phyloP scores from a whole-genome alignment of 2,888 invertebrate genomes.

The Chromoteleia sp. region DNA sequence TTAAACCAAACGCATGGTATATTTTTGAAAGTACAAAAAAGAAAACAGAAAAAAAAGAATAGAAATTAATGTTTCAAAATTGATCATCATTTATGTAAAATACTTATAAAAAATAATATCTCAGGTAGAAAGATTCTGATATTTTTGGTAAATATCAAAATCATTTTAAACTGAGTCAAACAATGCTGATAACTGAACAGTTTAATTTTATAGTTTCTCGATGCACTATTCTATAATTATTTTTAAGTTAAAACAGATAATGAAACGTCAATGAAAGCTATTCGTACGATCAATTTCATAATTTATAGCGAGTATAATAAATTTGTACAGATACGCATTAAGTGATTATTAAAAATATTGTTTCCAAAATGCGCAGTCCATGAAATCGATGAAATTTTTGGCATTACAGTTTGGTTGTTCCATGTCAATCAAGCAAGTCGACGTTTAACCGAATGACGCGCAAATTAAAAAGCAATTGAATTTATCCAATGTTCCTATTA shows the following conservation, averaged over 20 bases:
- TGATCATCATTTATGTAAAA: background rate
- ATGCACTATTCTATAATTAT: background rate
- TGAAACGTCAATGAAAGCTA: background rate
- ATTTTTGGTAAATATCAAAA: no score
- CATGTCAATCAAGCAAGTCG: conserved; percentile 29
- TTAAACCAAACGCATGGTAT: background rate
- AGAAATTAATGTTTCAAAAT: background rate
- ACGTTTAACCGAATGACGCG: background rate
- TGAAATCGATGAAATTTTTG: conserved; percentile 71
- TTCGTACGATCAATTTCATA: background rate
- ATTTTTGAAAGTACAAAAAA: background rate
- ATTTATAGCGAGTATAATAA: conserved; percentile 36
- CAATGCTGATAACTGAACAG: background rate
- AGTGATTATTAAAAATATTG: conserved; percentile 60
- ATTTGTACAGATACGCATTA: conserved; percentile 75
- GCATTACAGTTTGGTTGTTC: conserved; percentile 47
- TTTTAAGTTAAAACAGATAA: background rate
- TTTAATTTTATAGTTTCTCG: background rate
- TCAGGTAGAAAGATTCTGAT: no score
- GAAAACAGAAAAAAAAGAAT: background rate
- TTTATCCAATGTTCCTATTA: conserved; percentile 4
- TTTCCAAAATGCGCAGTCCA: conserved; percentile 67
- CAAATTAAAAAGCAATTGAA: background rate
- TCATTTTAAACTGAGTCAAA: background rate
- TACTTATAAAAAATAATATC: background rate